These are phyloP conservation scores for Actinia tenebrosa DNA, from an alignment of 64 coral and sea anemone genomes.

Conservation along the genomic window DNA sequence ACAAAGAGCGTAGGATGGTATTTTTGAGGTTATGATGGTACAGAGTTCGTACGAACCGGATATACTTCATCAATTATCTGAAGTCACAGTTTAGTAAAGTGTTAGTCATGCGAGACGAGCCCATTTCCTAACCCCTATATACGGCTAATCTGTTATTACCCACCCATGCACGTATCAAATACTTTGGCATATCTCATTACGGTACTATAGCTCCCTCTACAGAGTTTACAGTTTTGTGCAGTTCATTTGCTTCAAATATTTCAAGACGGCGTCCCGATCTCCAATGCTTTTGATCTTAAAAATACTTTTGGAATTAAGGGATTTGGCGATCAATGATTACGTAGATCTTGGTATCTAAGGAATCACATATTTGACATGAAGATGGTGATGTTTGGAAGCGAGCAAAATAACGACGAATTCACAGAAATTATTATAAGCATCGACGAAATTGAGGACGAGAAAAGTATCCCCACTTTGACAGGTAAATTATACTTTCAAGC, in stretches of 20 bases:
- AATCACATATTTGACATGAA: not conserved
- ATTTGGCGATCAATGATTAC: not conserved
- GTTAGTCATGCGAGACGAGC: not conserved
- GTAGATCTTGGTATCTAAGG: not conserved
- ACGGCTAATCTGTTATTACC: not conserved
- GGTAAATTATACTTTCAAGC: not conserved
- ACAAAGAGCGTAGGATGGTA: not conserved
- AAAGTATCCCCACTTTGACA: not conserved
- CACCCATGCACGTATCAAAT: not conserved
- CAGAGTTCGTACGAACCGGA: not conserved
- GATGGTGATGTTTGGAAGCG: slow-evolving; percentile 3
- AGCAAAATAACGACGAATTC: slow-evolving; percentile 7
- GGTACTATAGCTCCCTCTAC: not conserved
- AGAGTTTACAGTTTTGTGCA: not conserved
- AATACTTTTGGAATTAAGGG: not conserved
- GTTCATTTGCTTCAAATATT: not conserved
- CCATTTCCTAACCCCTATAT: not conserved
- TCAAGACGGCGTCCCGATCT: not conserved
- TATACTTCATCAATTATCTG: not conserved
- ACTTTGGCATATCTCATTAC: not conserved
- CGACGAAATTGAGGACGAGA: not conserved
- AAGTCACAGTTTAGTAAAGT: not conserved
- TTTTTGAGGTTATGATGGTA: not conserved
- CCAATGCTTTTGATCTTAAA: not conserved
- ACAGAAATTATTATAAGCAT: slow-evolving; percentile 22